Conservation (phyloP, 2,113 vertebrate genomes). For the Callocephalon fimbriatum region DNA sequence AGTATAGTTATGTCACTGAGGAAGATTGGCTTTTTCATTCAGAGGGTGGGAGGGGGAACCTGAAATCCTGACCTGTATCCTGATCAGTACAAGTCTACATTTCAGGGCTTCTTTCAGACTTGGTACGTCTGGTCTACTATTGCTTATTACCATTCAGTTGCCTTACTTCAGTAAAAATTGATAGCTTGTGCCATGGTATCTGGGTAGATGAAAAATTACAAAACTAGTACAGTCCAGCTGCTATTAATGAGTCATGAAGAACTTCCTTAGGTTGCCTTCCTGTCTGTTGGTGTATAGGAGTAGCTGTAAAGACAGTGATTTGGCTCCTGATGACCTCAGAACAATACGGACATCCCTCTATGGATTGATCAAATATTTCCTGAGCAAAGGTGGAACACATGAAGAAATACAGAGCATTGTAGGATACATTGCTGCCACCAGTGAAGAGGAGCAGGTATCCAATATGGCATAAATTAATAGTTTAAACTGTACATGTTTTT, state of each 20-base stretch:
- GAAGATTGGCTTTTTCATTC: not conserved
- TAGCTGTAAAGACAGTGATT: slow-evolving; percentile 78
- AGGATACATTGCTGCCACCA: slow-evolving; percentile 91
- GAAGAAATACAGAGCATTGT: slow-evolving; percentile 96
- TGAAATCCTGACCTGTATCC: not conserved
- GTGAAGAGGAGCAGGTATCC: slow-evolving; percentile 92
- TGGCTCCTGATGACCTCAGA: slow-evolving; percentile 88
- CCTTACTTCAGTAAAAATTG: not conserved
- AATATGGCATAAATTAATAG: not conserved
- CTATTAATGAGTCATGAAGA: not conserved
- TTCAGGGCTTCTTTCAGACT: not conserved
- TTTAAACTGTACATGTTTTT: not conserved
- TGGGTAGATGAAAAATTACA: not conserved
- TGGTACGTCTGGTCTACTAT: not conserved
- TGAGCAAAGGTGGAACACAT: slow-evolving; percentile 92
- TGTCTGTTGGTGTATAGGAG: slow-evolving; percentile 53
- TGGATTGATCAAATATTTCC: slow-evolving; percentile 93
- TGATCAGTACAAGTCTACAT: not conserved
- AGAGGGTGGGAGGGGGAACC: not conserved
- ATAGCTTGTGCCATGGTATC: not conserved
- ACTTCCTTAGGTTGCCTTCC: not conserved
- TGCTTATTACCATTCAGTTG: not conserved
- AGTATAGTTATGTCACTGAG: not conserved
- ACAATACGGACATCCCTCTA: slow-evolving; percentile 90
- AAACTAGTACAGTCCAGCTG: not conserved